Percentiles rank a stretch among this genome's conserved stretches.
Evolutionary conservation across 2,113 vertebrate species (phyloP).

Genomic region (Dasyornis broadbenti): DNA sequence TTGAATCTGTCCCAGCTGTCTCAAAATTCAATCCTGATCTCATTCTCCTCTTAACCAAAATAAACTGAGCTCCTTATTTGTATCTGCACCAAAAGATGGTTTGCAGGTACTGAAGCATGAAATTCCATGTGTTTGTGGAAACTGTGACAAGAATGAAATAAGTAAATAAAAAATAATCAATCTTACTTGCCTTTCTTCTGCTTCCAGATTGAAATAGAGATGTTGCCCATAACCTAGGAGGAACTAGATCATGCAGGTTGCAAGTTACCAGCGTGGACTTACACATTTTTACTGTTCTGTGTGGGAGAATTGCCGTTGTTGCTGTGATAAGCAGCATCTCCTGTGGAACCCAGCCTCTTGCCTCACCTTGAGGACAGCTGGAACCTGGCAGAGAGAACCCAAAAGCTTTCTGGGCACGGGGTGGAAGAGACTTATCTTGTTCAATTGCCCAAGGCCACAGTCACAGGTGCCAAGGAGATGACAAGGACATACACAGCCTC

Average conservation of each 20-base stretch:
- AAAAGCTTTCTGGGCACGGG: background rate
- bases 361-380: background rate
- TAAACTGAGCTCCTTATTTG: background rate
- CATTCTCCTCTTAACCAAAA: background rate
- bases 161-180: background rate
- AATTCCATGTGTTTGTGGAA: background rate
- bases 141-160: background rate
- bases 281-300: background rate
- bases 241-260: background rate
- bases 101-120: background rate
- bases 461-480: background rate
- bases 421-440: too few species aligned
- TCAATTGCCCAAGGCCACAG: accelerated
- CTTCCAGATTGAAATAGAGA: background rate
- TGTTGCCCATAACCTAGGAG: background rate
- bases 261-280: background rate
- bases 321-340: background rate
- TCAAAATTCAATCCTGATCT: constrained; percentile 34
- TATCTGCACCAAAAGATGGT: background rate
- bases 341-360: background rate
- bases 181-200: background rate
- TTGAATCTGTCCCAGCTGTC: constrained; percentile 51
- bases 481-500: background rate
- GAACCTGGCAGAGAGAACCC: background rate
- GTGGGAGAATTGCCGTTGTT: background rate